phyloP scores from a whole-genome alignment of 2,797 vertebrate species.

The Tragopan temminckii region DNA sequence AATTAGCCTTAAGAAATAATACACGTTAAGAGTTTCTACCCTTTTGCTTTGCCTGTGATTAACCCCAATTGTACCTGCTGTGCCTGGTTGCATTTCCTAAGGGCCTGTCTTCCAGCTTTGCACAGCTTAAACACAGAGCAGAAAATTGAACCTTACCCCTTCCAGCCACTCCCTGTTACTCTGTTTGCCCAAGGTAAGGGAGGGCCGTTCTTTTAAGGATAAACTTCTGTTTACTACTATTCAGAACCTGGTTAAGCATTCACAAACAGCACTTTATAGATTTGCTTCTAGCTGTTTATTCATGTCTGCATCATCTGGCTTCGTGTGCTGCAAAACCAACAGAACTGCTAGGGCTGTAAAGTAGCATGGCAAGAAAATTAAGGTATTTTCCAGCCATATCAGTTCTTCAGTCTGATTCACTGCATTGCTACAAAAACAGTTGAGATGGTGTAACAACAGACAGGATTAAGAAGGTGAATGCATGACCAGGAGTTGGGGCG shows the following conservation, averaged over 20 bases:
- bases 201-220: not conserved
- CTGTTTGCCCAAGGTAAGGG: conserved; percentile 27
- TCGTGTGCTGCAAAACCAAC: not conserved
- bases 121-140: not conserved
- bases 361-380: not conserved
- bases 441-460: not conserved
- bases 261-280: not conserved
- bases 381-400: not conserved
- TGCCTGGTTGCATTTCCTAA: conserved; percentile 7
- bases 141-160: conserved; percentile 38
- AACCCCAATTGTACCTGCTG: not conserved
- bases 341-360: not conserved
- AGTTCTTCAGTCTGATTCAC: not conserved
- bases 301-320: not conserved
- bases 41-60: not conserved
- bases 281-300: not conserved
- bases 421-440: not conserved
- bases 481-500: not conserved
- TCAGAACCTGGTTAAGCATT: not conserved
- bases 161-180: conserved; percentile 24
- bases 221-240: not conserved
- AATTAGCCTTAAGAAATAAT: not conserved
- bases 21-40: not conserved
- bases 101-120: not conserved
- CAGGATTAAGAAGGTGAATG: not conserved